These are phyloP conservation scores for Bucorvus abyssinicus DNA, from an alignment of 2,797 vertebrate genomes.

Conservation along the genomic window DNA sequence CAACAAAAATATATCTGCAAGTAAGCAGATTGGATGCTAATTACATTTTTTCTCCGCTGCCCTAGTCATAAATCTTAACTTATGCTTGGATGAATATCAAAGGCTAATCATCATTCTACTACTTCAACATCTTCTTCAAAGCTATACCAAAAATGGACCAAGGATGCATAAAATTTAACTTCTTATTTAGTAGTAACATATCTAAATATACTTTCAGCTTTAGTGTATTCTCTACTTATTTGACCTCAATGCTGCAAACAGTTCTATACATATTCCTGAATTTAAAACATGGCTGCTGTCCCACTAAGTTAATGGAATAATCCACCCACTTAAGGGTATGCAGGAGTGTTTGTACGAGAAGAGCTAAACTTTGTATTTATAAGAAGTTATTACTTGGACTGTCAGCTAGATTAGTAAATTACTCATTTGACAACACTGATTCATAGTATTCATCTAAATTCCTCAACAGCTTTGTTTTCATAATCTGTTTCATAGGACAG, in stretches of 20 bases:
- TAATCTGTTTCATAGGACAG: not conserved
- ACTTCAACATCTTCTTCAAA: constrained; percentile 5
- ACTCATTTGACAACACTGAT: not conserved
- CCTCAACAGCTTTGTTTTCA: not conserved
- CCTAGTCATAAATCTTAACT: constrained; percentile 9
- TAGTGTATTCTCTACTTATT: not conserved
- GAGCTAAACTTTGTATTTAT: not conserved
- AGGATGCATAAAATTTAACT: not conserved
- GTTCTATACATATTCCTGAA: not conserved
- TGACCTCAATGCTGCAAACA: not conserved
- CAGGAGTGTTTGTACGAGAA: not conserved
- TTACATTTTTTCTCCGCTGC: not conserved
- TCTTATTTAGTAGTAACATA: not conserved
- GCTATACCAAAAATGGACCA: not conserved
- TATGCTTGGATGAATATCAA: constrained; percentile 30
- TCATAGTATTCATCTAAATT: not conserved
- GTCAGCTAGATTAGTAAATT: not conserved
- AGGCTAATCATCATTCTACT: not conserved
- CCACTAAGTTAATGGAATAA: not conserved
- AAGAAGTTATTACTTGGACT: not conserved
- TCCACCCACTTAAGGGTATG: not conserved
- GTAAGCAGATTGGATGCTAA: not conserved
- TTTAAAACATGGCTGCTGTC: not conserved
- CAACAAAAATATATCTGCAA: not conserved
- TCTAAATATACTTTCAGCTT: not conserved